A percentile compares a stretch with the other conserved stretches of the same genome.
phyloP scores from a whole-genome alignment of 2,888 invertebrate genomes.

The Onthophagus sagittarius region DNA sequence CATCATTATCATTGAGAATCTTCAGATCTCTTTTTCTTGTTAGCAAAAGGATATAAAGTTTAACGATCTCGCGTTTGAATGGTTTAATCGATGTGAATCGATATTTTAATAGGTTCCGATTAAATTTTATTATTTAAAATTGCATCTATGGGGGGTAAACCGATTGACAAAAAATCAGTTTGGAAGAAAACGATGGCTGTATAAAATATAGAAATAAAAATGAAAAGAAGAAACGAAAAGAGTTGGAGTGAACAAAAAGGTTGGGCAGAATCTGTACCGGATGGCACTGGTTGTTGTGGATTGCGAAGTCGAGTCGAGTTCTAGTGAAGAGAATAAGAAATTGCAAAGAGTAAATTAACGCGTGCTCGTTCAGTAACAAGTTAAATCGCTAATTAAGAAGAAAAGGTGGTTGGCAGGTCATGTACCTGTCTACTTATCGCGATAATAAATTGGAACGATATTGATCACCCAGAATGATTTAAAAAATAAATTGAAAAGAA shows the following conservation, averaged over 20 bases:
- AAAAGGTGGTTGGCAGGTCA: background rate
- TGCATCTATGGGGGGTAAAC: background rate
- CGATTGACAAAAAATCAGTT: background rate
- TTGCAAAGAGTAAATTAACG: slow-evolving; percentile 24
- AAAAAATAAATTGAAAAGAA: background rate
- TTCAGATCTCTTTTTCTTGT: background rate
- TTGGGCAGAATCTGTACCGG: background rate
- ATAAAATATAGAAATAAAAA: background rate
- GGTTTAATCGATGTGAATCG: background rate
- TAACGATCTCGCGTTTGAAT: background rate
- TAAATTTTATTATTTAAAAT: background rate
- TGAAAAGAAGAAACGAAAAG: background rate
- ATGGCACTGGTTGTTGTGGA: background rate
- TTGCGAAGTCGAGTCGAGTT: background rate
- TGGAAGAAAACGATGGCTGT: background rate
- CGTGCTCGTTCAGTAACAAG: slow-evolving; percentile 18
- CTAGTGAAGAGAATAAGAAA: slow-evolving; percentile 15
- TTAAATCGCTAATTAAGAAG: slow-evolving; percentile 20
- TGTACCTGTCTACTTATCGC: background rate
- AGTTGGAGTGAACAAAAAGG: background rate
- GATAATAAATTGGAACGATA: background rate
- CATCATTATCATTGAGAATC: background rate
- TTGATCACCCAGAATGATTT: background rate
- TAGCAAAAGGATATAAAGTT: background rate
- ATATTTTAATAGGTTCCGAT: background rate